Base-by-base conservation (phyloP, 2,797 vertebrate species). In the Psittacula derbiana region DNA sequence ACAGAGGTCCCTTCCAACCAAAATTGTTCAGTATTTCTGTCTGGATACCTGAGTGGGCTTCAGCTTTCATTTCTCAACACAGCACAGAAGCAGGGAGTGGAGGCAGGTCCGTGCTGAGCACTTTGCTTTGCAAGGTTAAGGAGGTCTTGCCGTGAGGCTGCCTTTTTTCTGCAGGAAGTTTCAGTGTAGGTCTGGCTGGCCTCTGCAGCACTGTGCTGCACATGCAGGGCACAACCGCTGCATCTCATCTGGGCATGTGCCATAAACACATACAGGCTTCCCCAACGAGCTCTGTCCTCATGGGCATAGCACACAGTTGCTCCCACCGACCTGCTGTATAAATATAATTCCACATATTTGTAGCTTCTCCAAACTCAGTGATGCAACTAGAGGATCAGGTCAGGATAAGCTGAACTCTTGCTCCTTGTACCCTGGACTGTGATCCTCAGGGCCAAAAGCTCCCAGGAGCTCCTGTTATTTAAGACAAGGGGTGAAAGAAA, bases 181-280 rank as follows among this genome's bases (percentile, higher is more conserved):
- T 73, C 61, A 28, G 47, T 0, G 0, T 7, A 24, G 53, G 30
- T n/a, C 17, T 25, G 46, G 21, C 19, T 43, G 41, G 23, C 17
- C 16, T 33, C 46, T 6, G 14, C 58, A 66, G 71, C 4, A 7
- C 75, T 25, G 40, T 0, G 1, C 52, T 62, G 31, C 1, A 0
- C 0, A 1, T 10, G 16, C n/a, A 28, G n/a, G 11, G 38, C 47
- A 58, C 0, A 6, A 8, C 46, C 36, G 28, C 0, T 0, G 46
- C 76, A 41, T 18, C 50, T 80, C 25, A 14, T 14, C 69, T 2
- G 3, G 44, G 11, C 2, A 1, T 2, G 18, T 0, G 4, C 60
- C n/a, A 6, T 0, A n/a, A 67, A 20, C 62, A 85, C 20, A 46
- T 31, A 30, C 67, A 80, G 62, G 64, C 41, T 65, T 76, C 49